Evolutionary conservation across 2,113 vertebrate species (phyloP), one percentile per base, ranked within the genome.

Genomic region (Australoheros scitulus): DNA sequence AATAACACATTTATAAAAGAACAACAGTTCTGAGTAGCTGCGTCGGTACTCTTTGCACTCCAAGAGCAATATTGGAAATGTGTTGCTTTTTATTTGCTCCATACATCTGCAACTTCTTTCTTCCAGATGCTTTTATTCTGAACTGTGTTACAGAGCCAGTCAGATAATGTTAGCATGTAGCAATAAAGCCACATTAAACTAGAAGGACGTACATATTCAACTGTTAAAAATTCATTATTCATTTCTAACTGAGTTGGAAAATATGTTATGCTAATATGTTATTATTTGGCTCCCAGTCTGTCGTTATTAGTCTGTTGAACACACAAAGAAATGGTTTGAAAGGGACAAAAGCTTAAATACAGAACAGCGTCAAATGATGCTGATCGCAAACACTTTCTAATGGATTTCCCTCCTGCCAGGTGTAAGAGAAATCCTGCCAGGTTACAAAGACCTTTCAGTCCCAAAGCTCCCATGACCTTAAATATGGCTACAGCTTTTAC

Each of bases 341-440:
- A 75, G 29, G 79, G 58, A 78, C 81, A 68, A 57, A 59, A 50
- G 61, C 47, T 57, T 83, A 58, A 72, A 75, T 32, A 60, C 11
- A 77, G 50, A 83, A 22, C 22, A 15, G 59, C 50, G 61, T 68
- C 50, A 81, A 86, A 61, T 24, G 61, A 87, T 47, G 29, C 55
- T 41, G 80, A 86, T 87, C 75, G 52, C 60, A 63, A 60, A 70
- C 47, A 77, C 76, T 59, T 58, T 75, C 64, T 89, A 80, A 85
- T 88, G 86, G 79, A 85, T 88, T 88, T 83, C 61, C 77, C 80
- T 77, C 55, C 75, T 83, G 79, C 64, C 61, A 72, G 83, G 60
- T 88, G 78, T 85, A 79, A 86, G 68, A 88, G 60, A 89, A 84
- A 77, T 60, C 34, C 36, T 80, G 68, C 61, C 79, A 86, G 13